Percentiles rank a stretch among this genome's conserved stretches.
Evolutionary conservation across 2,113 vertebrate species (phyloP).

Genomic region (Poeciliopsis retropinna): DNA sequence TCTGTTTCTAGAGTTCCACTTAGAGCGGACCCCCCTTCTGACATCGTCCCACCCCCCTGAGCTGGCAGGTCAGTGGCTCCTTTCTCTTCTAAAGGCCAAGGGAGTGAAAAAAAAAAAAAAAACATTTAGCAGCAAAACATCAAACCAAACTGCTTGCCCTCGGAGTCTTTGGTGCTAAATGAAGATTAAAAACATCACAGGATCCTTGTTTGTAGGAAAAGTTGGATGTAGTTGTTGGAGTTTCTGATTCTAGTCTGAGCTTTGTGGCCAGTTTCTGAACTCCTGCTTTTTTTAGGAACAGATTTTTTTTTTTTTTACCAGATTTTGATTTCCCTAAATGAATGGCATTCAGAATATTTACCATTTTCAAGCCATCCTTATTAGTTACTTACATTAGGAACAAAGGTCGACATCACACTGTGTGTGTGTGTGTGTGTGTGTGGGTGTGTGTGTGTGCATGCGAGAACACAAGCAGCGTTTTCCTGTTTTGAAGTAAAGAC

Average conservation of each 20-base stretch:
- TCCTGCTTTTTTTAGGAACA: not conserved
- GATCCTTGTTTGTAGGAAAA: not conserved
- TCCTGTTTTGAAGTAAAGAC: no score
- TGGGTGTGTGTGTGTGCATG: no score
- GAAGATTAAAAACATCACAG: conserved; percentile 1
- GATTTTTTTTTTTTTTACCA: not conserved
- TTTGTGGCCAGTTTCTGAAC: not conserved
- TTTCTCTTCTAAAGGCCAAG: conserved; percentile 52
- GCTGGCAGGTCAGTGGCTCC: conserved; percentile 95
- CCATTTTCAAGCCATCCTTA: not conserved
- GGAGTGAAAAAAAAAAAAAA: not conserved
- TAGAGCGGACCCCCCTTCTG: conserved; percentile 99
- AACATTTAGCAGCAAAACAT: conserved; percentile 23
- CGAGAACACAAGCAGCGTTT: not conserved
- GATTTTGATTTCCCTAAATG: not conserved
- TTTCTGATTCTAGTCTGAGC: not conserved
- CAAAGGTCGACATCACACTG: not conserved
- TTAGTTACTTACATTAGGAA: not conserved
- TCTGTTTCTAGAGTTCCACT: conserved; percentile 98
- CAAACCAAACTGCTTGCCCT: conserved; percentile 12
- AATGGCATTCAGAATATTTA: not conserved
- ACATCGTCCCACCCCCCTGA: conserved; percentile 96
- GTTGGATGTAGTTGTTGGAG: not conserved
- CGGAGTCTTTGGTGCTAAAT: not conserved
- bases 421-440: no score